Conservation (phyloP, 2,113 vertebrate genomes). For the Tamias sibiricus region DNA sequence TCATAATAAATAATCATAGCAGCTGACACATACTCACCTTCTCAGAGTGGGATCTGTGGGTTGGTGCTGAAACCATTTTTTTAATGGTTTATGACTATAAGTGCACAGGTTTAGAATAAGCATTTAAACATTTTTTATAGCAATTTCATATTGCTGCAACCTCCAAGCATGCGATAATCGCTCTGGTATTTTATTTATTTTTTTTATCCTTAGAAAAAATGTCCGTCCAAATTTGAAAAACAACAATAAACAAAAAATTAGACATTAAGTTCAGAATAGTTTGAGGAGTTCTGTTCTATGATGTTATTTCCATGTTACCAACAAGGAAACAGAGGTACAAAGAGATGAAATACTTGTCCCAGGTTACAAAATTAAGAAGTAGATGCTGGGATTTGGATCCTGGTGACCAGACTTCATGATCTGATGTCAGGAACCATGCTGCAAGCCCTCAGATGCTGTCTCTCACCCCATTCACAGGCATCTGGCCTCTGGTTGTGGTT, state of each 20-base stretch:
- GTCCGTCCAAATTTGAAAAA: not conserved
- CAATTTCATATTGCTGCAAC: not conserved
- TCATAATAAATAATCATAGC: not conserved
- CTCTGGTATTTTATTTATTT: not conserved
- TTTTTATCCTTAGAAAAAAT: not conserved
- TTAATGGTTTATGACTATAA: not conserved
- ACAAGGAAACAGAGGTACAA: not conserved
- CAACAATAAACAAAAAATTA: not conserved
- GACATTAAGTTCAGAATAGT: not conserved
- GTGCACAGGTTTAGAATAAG: not conserved
- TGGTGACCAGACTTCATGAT: not conserved
- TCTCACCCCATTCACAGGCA: not conserved
- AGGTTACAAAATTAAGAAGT: not conserved
- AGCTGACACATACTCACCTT: not conserved
- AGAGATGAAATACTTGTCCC: not conserved
- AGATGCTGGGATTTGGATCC: constrained; percentile 22
- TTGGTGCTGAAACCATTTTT: not conserved
- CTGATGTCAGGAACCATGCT: not conserved
- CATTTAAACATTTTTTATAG: not conserved
- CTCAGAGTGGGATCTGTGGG: not conserved
- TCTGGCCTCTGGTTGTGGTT: not conserved
- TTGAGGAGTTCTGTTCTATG: not conserved
- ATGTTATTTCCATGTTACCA: not conserved
- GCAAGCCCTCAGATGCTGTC: not conserved
- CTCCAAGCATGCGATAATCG: not conserved